Conservation (phyloP, 1,140 invertebrate species). For the Triops longicaudatus region DNA sequence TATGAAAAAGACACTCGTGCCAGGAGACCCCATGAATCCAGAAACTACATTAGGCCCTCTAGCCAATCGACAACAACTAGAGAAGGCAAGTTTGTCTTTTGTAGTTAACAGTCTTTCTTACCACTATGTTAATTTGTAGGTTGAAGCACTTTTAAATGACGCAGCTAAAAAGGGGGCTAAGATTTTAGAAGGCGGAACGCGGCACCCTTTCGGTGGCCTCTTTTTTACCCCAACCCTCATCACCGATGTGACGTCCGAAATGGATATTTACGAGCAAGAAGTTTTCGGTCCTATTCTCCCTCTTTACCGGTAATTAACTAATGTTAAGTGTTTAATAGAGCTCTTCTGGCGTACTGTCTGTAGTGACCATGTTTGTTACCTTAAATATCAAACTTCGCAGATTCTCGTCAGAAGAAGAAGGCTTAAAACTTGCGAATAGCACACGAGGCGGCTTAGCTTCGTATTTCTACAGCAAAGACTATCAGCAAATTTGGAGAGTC, state of each 20-base stretch:
- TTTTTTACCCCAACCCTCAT: slow-evolving; percentile 91
- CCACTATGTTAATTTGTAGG: slow-evolving; percentile 37
- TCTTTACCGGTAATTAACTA: slow-evolving; percentile 55
- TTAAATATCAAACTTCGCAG: slow-evolving; percentile 35
- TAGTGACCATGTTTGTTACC: slow-evolving; percentile 56
- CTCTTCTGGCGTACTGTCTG: neutral
- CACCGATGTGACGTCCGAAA: slow-evolving; percentile 64
- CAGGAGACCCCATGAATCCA: slow-evolving; percentile 67
- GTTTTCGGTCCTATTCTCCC: slow-evolving; percentile 92
- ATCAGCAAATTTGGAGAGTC: slow-evolving; percentile 87
- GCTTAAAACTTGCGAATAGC: slow-evolving; percentile 66
- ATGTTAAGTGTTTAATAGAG: too few relatives aligned
- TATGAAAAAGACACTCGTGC: slow-evolving; percentile 59
- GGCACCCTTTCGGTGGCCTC: slow-evolving; percentile 54
- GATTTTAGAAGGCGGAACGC: slow-evolving; percentile 65
- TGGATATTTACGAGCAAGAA: slow-evolving; percentile 79
- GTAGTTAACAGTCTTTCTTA: neutral
- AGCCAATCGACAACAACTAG: slow-evolving; percentile 76
- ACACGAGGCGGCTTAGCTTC: slow-evolving; percentile 66
- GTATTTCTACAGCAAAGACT: slow-evolving; percentile 86
- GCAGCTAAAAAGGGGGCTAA: slow-evolving; percentile 76
- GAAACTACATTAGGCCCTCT: slow-evolving; percentile 79
- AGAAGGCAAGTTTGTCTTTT: slow-evolving; percentile 53
- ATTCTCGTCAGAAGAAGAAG: slow-evolving; percentile 85
- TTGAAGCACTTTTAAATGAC: slow-evolving; percentile 68